Evolutionary conservation across 2,888 invertebrate species (phyloP), one percentile per base, ranked within the genome.

Genomic region (Ormia ochracea): DNA sequence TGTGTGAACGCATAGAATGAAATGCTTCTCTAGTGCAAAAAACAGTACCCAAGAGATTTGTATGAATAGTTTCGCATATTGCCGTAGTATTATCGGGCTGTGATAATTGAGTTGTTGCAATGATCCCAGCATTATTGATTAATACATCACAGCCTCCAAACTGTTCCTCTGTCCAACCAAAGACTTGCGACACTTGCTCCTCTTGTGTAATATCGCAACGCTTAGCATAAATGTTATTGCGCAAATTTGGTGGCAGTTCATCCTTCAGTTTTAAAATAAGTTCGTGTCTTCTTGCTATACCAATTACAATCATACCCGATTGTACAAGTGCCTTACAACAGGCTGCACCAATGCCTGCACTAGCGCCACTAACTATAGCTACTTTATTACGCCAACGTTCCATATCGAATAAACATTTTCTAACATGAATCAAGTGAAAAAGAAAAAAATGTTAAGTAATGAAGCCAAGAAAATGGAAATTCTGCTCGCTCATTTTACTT

Each of bases 311-410:
- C 83, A 93, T 84, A 2, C 93, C 93, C 31, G 90, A 88, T 65
- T 87, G 84, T 3, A 90, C 90, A 36, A 92, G 84, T 9, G 90
- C 88, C 36, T 87, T 86, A 0, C 89, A 88, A 74, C 91, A 90
- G 9, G 90, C 91, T 2, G 91, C 91, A 10, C 92, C 93, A 66
- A 93, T 93, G 4, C 93, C 93, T 0, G 91, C 89, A 85, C 93
- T 93, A 17, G 92, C 93, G 45, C 93, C 93, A 3, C 93, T 93
- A 54, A 93, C 93, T 52, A 93, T 89, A 0, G 93, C 93, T 0
- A 92, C 91, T 86, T 92, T 92, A 69, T 92, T 92, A 5, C 84
- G 83, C 93, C 93, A 93, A 70, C 92, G 91, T 52, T 93, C 91
- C 91, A 92, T 91, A 17, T n/a, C 56, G 58, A 83, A 31, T 2